These are phyloP conservation scores for Catalaphyllia jardinei DNA, from an alignment of 64 coral and sea anemone species.

Conservation along the genomic window DNA sequence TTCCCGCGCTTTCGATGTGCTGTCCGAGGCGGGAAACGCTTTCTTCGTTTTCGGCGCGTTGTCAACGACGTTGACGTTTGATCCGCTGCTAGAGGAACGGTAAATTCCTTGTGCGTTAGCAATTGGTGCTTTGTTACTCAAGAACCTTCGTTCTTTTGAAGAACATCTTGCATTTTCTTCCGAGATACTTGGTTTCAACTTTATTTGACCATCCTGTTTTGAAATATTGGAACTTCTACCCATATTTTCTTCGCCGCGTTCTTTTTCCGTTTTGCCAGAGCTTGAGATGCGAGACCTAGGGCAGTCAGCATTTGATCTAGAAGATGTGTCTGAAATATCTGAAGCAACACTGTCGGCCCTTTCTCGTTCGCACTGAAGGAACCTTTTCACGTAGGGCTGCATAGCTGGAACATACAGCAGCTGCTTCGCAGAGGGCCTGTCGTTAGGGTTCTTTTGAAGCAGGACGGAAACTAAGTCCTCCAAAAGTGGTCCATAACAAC, in stretches of 20 bases:
- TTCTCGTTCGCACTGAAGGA: constrained; percentile 50
- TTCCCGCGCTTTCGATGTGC: not conserved
- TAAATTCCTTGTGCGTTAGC: not conserved
- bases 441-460: constrained; percentile 68
- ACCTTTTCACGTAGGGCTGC: constrained; percentile 79
- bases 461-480: constrained; percentile 87
- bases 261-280: not conserved
- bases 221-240: not conserved
- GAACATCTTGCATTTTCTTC: not conserved
- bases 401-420: constrained; percentile 84
- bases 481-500: constrained; percentile 81
- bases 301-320: not conserved
- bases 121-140: not conserved
- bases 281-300: not conserved
- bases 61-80: not conserved
- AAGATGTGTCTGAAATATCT: constrained; percentile 32
- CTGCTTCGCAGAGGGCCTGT: constrained; percentile 93
- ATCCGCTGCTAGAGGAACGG: not conserved
- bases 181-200: not conserved
- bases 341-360: constrained; percentile 54
- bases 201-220: not conserved
- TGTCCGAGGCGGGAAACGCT: not conserved
- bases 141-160: not conserved
- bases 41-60: not conserved
- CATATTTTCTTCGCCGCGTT: not conserved